A percentile compares a stretch with the other conserved stretches of the same genome.
These are phyloP conservation scores for Altica lythri DNA, from an alignment of 2,888 invertebrate genomes.

Conservation along the genomic window DNA sequence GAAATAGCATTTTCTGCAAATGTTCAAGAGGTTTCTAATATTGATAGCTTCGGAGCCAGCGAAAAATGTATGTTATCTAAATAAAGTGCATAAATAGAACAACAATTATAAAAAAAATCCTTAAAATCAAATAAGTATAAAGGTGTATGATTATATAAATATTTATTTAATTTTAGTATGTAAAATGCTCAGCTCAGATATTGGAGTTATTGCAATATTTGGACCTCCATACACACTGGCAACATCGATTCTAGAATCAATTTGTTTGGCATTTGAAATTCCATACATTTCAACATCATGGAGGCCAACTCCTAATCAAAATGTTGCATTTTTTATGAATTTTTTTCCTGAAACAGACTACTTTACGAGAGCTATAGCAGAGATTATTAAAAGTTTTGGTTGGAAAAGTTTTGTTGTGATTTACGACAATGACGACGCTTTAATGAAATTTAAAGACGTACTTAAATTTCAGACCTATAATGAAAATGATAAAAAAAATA, in stretches of 20 bases:
- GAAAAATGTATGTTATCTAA: conserved; percentile 27
- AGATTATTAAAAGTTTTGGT: conserved; percentile 69
- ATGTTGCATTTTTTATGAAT: conserved; percentile 58
- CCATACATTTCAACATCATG: conserved; percentile 82
- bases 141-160: too few relatives aligned
- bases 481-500: conserved; percentile 36
- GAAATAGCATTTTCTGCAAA: conserved; percentile 26
- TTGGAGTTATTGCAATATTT: conserved; percentile 78
- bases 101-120: too few relatives aligned
- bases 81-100: background rate
- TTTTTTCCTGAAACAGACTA: conserved; percentile 57
- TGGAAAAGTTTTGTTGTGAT: conserved; percentile 80
- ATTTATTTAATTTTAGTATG: conserved; percentile 59
- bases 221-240: conserved; percentile 66
- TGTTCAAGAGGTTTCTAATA: conserved; percentile 20
- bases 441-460: conserved; percentile 78
- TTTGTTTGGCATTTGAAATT: conserved; percentile 82
- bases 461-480: conserved; percentile 60
- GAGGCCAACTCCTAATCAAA: conserved; percentile 64
- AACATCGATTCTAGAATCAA: conserved; percentile 73
- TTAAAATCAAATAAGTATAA: too few relatives aligned
- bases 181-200: conserved; percentile 57
- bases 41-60: conserved; percentile 25
- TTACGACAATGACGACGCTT: conserved; percentile 76
- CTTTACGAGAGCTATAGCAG: conserved; percentile 66